phyloP scores from a whole-genome alignment of 1,140 invertebrate genomes.

The Pogonomyrmex barbatus region DNA sequence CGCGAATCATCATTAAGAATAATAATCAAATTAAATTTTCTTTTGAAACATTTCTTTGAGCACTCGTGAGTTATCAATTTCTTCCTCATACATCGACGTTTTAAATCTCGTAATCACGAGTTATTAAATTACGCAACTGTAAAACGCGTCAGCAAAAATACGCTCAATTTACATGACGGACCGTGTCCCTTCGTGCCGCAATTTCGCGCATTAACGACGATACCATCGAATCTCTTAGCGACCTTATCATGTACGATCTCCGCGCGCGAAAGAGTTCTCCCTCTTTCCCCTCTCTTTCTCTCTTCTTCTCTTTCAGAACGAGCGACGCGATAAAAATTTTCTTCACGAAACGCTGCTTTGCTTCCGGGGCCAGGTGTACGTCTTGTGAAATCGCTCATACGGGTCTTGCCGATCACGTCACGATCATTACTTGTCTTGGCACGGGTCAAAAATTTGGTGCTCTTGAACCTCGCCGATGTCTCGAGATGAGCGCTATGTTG shows the following conservation, averaged over 20 bases:
- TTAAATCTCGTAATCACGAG: conserved; percentile 26
- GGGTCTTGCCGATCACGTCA: conserved; percentile 44
- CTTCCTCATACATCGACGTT: neutral
- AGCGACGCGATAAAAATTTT: conserved; percentile 57
- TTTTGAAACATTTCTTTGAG: neutral
- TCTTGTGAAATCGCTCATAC: conserved; percentile 13
- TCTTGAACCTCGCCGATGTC: conserved; percentile 52
- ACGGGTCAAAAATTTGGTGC: conserved; percentile 67
- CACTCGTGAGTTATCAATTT: neutral
- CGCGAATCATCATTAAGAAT: neutral
- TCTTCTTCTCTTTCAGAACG: conserved; percentile 11
- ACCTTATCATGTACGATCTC: conserved; percentile 37
- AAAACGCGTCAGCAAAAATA: conserved; percentile 10
- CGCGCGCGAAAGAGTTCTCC: neutral
- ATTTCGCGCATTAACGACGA: conserved; percentile 49
- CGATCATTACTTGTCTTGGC: conserved; percentile 62
- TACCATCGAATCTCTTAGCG: conserved; percentile 48
- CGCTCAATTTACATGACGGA: conserved; percentile 30
- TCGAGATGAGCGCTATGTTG: conserved; percentile 72
- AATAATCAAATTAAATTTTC: neutral
- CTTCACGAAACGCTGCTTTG: conserved; percentile 41
- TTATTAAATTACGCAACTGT: conserved; percentile 31
- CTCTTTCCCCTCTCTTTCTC: neutral
- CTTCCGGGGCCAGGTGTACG: conserved; percentile 68
- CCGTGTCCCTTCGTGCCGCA: neutral